Conservation (phyloP, 1,140 invertebrate genomes). For the Oncopodura yosiiana region DNA sequence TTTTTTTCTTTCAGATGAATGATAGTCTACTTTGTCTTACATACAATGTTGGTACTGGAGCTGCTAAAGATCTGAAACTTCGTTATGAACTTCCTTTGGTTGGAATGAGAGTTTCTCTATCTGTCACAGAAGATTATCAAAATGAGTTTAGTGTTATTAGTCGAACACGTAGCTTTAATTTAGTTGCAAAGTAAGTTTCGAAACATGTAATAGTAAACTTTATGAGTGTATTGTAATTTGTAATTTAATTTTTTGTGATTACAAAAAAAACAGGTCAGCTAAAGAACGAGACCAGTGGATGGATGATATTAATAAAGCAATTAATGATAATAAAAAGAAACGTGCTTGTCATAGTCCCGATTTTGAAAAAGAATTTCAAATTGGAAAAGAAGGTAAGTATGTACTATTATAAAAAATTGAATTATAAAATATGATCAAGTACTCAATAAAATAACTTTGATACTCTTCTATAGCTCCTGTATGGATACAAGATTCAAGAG, state of each 20-base stretch:
- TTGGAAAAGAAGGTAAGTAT: slow-evolving; percentile 37
- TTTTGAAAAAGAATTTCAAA: slow-evolving; percentile 36
- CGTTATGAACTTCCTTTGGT: slow-evolving; percentile 52
- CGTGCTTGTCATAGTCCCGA: slow-evolving; percentile 36
- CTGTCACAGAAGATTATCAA: slow-evolving; percentile 44
- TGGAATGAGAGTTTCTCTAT: slow-evolving; percentile 52
- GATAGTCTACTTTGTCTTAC: slow-evolving; percentile 59
- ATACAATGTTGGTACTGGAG: slow-evolving; percentile 44
- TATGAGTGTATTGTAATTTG: not conserved
- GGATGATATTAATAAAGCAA: slow-evolving; percentile 51
- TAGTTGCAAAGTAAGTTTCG: slow-evolving; percentile 51
- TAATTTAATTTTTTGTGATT: not conserved
- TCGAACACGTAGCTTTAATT: slow-evolving; percentile 56
- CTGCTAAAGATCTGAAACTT: slow-evolving; percentile 43
- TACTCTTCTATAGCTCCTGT: slow-evolving; percentile 45
- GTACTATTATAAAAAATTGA: slow-evolving; percentile 7
- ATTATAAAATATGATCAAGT: not conserved
- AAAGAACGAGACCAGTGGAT: slow-evolving; percentile 59
- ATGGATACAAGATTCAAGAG: slow-evolving; percentile 57
- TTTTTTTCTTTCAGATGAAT: slow-evolving; percentile 50
- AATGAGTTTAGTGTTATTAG: slow-evolving; percentile 54
- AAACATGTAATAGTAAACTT: not conserved
- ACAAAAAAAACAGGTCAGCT: slow-evolving; percentile 41
- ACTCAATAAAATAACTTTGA: not conserved
- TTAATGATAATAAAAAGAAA: slow-evolving; percentile 48